Conservation (phyloP, 2,113 vertebrate species). For the Terrapene triunguis region DNA sequence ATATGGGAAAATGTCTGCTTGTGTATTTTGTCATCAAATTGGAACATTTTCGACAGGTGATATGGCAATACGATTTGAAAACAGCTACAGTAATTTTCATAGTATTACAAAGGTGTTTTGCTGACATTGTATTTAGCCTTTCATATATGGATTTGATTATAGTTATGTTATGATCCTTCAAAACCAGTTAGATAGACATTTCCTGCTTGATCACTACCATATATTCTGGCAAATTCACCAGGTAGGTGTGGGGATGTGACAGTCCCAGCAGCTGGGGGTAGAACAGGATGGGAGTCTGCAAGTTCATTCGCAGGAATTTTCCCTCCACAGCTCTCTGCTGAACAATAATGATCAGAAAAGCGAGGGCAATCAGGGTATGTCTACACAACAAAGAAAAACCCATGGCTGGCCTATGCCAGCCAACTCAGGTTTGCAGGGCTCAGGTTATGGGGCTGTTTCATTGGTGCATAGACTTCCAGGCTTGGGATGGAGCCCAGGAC, state of each 20-base stretch:
- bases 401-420: background rate
- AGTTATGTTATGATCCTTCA: background rate
- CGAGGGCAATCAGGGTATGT: background rate
- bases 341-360: background rate
- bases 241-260: background rate
- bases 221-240: rapidly evolving
- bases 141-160: rapidly evolving
- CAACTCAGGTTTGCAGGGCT: background rate
- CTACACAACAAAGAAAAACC: background rate
- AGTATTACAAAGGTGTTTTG: background rate
- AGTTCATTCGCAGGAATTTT: background rate
- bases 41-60: background rate
- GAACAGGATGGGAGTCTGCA: background rate
- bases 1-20: background rate
- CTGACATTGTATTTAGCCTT: background rate
- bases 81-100: background rate
- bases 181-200: rapidly evolving
- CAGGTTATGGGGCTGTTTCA: background rate
- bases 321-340: background rate
- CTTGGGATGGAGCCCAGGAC: too few species aligned
- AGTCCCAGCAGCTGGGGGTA: background rate
- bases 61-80: background rate
- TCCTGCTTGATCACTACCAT: rapidly evolving
- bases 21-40: background rate
- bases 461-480: background rate